These are phyloP conservation scores for Bombyx mori DNA, from an alignment of 1,140 invertebrate species.

Conservation along the genomic window ASM3026992v2 NC_085125.1:3147001-3147500, in stretches of 20 bases:
- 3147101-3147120: conserved; percentile 39
- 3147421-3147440: conserved; percentile 36
- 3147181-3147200: conserved; percentile 46
- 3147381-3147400: conserved; percentile 50
- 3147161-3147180: conserved; percentile 40
- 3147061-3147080: conserved; percentile 36
- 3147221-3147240: conserved; percentile 40
- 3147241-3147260: conserved; percentile 35
- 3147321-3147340: conserved; percentile 25
- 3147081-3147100: conserved; percentile 49
- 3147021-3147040: conserved; percentile 27
- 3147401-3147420: conserved; percentile 48
- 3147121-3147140: conserved; percentile 34
- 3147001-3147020: conserved; percentile 28
- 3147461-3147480: conserved; percentile 25
- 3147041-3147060: conserved; percentile 25
- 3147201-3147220: conserved; percentile 45
- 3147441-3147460: conserved; percentile 38
- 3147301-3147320: conserved; percentile 31
- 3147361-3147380: conserved; percentile 31
- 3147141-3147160: conserved; percentile 42
- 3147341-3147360: conserved; percentile 47
- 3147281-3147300: conserved; percentile 44
- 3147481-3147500: conserved; percentile 42
- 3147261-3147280: conserved; percentile 39